Evolutionary conservation across 2,888 invertebrate genomes (phyloP).

Genomic region (Drosophila leonis): DNA sequence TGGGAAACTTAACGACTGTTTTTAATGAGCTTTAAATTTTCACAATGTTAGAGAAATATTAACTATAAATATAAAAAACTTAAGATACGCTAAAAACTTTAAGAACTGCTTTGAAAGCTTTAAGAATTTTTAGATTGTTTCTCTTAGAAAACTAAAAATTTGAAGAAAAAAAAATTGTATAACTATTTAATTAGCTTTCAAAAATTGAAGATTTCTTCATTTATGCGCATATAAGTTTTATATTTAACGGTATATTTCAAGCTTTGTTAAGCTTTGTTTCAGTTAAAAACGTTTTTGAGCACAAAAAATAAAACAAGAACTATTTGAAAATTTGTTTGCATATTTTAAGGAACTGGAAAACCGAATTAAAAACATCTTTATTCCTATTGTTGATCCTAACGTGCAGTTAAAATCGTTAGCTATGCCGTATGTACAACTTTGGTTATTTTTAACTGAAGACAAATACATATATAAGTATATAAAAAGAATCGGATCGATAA

Average conservation of each 20-base stretch:
- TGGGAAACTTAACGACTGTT: not conserved
- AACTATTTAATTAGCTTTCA: not conserved
- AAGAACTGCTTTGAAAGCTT: not conserved
- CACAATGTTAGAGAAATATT: not conserved
- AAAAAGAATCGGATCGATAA: slow-evolving; percentile 49
- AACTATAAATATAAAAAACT: too few relatives aligned
- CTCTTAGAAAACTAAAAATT: not conserved
- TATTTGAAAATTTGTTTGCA: not conserved
- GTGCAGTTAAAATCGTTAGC: slow-evolving; percentile 17
- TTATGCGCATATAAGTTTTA: not conserved
- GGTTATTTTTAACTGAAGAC: slow-evolving; percentile 27
- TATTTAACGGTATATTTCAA: not conserved
- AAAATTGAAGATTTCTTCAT: too few relatives aligned
- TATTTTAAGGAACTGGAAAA: slow-evolving; percentile 67
- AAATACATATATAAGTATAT: not conserved
- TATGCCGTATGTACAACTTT: slow-evolving; percentile 31
- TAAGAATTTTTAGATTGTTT: not conserved
- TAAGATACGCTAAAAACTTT: too few relatives aligned
- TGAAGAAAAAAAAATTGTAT: not conserved
- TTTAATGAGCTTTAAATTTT: not conserved
- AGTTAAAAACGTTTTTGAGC: not conserved
- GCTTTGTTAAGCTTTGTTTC: not conserved
- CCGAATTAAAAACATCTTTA: slow-evolving; percentile 44
- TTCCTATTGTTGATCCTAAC: slow-evolving; percentile 10
- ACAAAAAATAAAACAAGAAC: not conserved